Evolutionary conservation across 2,113 vertebrate genomes (phyloP).

Genomic region (Odocoileus hemionus): DNA sequence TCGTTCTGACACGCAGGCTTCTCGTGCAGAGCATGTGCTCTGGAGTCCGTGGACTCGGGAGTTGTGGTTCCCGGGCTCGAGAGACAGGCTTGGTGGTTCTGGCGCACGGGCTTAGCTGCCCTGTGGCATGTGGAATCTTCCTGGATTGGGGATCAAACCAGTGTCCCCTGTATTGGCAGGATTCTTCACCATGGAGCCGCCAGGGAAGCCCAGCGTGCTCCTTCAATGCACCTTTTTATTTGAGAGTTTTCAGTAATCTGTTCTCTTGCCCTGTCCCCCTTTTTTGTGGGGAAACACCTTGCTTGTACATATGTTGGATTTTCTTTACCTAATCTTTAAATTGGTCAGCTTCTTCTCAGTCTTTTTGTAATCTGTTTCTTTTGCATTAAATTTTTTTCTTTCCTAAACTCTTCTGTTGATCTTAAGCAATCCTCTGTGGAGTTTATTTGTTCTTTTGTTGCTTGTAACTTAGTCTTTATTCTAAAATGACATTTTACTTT

Average conservation of each 20-base stretch:
- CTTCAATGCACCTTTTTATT: accelerated
- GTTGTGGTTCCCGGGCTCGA: neutral
- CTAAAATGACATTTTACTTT: neutral
- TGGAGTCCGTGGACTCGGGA: neutral
- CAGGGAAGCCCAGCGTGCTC: neutral
- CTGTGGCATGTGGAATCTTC: neutral
- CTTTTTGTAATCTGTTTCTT: neutral
- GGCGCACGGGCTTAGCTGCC: neutral
- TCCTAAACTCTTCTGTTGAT: neutral
- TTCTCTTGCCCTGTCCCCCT: neutral
- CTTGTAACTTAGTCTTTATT: neutral
- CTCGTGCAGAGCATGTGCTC: neutral
- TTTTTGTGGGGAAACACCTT: accelerated
- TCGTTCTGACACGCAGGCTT: neutral
- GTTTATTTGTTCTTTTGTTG: neutral
- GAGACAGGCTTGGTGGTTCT: neutral
- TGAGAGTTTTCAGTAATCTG: neutral
- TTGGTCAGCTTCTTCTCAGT: neutral
- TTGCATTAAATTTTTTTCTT: neutral
- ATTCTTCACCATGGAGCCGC: neutral
- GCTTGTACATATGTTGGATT: neutral
- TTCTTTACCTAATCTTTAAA: neutral
- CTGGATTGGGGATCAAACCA: neutral
- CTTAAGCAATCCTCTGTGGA: neutral
- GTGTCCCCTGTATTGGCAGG: neutral